A percentile compares a stretch with the other conserved stretches of the same genome.
phyloP scores from a whole-genome alignment of 2,888 invertebrate genomes.

The Nasonovia ribisnigri region DNA sequence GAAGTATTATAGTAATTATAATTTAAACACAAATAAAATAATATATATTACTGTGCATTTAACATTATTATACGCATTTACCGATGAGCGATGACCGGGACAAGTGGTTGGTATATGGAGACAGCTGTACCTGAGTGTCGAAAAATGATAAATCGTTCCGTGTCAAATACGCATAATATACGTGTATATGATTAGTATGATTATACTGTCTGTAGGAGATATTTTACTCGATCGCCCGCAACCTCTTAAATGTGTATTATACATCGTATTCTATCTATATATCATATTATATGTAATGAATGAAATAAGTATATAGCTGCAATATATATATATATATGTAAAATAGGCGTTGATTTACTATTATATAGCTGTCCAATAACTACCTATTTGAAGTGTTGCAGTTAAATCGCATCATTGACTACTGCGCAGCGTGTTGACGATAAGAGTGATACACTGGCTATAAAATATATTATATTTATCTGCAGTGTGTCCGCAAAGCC shows the following conservation, averaged over 20 bases:
- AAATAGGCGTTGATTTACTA: background rate
- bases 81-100: no score
- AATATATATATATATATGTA: background rate
- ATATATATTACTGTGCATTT: no score
- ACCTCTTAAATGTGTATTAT: background rate
- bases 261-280: no score
- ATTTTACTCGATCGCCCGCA: background rate
- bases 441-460: background rate
- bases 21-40: no score
- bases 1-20: no score
- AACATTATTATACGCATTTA: no score
- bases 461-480: background rate
- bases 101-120: background rate
- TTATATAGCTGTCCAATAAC: background rate
- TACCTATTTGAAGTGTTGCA: background rate
- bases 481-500: background rate
- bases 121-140: background rate
- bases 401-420: background rate
- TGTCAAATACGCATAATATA: background rate
- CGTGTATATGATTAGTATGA: no score
- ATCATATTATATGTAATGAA: background rate
- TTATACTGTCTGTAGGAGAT: background rate
- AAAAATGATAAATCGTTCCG: background rate
- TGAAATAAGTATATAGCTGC: background rate
- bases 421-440: background rate